Evolutionary conservation across 2,113 vertebrate genomes (phyloP).

Genomic region (Mastomys natalensis): DNA sequence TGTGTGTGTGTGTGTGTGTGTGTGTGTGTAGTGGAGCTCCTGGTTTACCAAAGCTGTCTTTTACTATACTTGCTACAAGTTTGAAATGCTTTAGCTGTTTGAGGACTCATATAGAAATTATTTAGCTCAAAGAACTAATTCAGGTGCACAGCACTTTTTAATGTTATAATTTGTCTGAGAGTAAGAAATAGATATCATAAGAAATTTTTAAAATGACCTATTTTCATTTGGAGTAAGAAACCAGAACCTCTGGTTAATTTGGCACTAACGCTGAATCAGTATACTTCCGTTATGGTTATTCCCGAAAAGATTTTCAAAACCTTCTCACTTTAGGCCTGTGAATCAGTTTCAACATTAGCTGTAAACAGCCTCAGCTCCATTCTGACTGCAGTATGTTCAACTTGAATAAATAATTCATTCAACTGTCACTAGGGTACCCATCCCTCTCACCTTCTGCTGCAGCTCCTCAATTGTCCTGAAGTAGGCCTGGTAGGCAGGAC

Average conservation of each 20-base stretch:
- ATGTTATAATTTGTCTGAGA: conserved; percentile 7
- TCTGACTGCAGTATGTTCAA: background rate
- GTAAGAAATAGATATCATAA: background rate
- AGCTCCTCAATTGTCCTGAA: conserved; percentile 86
- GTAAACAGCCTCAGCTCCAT: background rate
- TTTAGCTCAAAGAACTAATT: conserved; percentile 8
- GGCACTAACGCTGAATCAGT: background rate
- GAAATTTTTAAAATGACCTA: background rate
- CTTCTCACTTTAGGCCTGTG: background rate
- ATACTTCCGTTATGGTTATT: background rate
- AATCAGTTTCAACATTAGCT: background rate
- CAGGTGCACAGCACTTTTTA: background rate
- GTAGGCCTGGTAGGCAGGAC: conserved; percentile 73
- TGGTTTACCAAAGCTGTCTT: background rate
- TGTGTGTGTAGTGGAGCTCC: background rate
- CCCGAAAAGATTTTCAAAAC: background rate
- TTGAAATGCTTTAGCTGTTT: background rate
- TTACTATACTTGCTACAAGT: background rate
- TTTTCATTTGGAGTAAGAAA: background rate
- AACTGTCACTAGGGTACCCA: background rate
- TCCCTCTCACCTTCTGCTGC: conserved; percentile 78
- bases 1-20: background rate
- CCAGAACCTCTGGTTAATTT: background rate
- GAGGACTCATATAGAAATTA: background rate
- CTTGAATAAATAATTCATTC: background rate